Percentiles rank a stretch among this genome's conserved stretches.
Evolutionary conservation across 1,140 invertebrate genomes (phyloP).

Genomic region (Nomia melanderi): DNA sequence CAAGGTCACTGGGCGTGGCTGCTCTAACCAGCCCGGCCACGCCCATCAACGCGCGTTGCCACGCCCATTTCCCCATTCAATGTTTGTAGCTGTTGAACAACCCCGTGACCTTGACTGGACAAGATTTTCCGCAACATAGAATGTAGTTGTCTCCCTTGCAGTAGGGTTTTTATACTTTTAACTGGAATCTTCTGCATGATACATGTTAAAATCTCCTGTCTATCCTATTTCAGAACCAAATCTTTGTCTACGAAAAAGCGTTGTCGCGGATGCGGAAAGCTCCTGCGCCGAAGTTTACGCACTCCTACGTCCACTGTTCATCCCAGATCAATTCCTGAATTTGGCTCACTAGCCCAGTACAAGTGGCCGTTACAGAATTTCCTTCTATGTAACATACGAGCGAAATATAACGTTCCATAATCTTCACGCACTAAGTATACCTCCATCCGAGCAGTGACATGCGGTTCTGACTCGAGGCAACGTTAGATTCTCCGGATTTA

Average conservation of each 20-base stretch:
- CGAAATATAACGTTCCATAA: constrained; percentile 38
- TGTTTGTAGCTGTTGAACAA: background rate
- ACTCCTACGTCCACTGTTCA: constrained; percentile 29
- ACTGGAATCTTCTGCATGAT: constrained; percentile 14
- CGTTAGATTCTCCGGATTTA: too few relatives aligned
- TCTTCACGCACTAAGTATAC: background rate
- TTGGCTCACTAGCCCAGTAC: constrained; percentile 40
- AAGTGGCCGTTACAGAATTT: constrained; percentile 66
- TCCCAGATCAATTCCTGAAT: constrained; percentile 56
- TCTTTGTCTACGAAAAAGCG: constrained; percentile 40
- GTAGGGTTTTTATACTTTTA: background rate
- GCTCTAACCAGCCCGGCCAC: background rate
- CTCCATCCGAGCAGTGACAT: too few relatives aligned
- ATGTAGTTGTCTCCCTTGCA: background rate
- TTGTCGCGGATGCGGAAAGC: constrained; percentile 65
- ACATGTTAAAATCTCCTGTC: constrained; percentile 34
- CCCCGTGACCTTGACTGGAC: background rate
- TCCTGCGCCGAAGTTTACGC: constrained; percentile 36
- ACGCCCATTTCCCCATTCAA: background rate
- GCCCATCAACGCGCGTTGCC: background rate
- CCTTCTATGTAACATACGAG: constrained; percentile 60
- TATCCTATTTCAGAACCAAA: constrained; percentile 58
- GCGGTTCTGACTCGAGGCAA: too few relatives aligned
- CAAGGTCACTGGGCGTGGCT: background rate
- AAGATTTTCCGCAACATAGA: background rate